A percentile compares a stretch with the other conserved stretches of the same genome.
Evolutionary conservation across 2,797 vertebrate species (phyloP).

Genomic region (Dermochelys coriacea): DNA sequence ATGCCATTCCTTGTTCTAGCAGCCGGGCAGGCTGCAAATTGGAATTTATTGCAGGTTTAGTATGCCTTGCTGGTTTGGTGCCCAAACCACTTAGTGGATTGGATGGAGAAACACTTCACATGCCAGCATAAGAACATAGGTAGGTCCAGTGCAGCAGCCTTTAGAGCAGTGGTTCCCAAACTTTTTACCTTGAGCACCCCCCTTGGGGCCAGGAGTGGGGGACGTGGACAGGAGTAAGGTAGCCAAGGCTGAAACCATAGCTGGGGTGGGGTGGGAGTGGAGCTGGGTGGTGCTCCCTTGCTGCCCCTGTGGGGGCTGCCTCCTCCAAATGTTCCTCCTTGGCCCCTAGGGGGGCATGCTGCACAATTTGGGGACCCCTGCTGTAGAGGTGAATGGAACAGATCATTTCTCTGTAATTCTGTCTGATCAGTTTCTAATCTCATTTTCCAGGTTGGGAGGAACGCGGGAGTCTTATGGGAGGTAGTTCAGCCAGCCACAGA

Average conservation of each 20-base stretch:
- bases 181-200: too few relatives aligned
- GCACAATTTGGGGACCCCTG: too few relatives aligned
- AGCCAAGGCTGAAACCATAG: too few relatives aligned
- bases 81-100: not conserved
- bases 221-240: too few relatives aligned
- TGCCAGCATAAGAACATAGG: not conserved
- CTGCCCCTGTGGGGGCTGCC: too few relatives aligned
- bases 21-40: not conserved
- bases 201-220: too few relatives aligned
- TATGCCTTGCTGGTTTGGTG: not conserved
- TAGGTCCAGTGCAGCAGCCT: not conserved
- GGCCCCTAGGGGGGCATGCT: not conserved
- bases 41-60: not conserved
- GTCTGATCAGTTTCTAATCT: accelerated
- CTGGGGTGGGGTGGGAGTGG: too few relatives aligned
- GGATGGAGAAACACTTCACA: not conserved
- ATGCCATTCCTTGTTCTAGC: not conserved
- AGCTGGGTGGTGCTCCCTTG: too few relatives aligned
- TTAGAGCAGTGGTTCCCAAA: too few relatives aligned
- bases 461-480: not conserved
- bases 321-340: too few relatives aligned
- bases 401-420: not conserved
- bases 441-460: not conserved
- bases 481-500: not conserved
- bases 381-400: accelerated